Evolutionary conservation across 2,888 invertebrate species (phyloP), one percentile per base, ranked within the genome.

Genomic region (Petrophora chlorosata): DNA sequence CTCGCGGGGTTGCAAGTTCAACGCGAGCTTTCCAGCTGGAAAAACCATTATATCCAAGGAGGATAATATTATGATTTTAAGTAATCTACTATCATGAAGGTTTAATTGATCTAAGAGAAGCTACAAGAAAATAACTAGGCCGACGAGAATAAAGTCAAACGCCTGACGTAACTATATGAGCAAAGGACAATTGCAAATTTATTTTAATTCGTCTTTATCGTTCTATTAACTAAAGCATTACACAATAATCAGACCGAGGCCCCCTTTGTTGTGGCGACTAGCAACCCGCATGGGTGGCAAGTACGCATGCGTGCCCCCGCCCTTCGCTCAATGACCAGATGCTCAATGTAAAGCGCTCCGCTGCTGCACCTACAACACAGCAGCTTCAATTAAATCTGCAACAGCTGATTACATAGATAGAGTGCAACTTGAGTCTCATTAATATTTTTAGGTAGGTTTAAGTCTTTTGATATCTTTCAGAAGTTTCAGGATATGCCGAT

Each of bases 241-340:
- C 29, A 46, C 43, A 40, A 47, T 38, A 45, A 36, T 32, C 38
- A 23, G 22, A 43, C 33, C n/a, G n/a, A 23, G 7, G 22, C 35
- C 40, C 30, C 32, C 35, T 50, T 50, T 53, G 35, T 58, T 53
- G 56, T 61, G 53, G 47, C 52, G 48, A 56, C 61, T 72, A 65
- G 71, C 72, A 73, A 74, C 71, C 63, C 72, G 61, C 67, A 56
- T 56, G 53, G 33, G 30, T 30, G 22, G 47, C 13, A n/a, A 48
- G 38, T 46, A 61, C 85, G 86, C 87, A 81, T 81, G 87, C 86
- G 85, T 72, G 72, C 73, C 73, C 70, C 80, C 79, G 79, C 80
- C 52, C 48, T 72, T 57, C 86, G 85, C 75, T 88, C 87, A 84
- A 85, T 87, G 85, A 78, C 76, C 77, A 69, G 71, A 70, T 70